A percentile compares a stretch with the other conserved stretches of the same genome.
Evolutionary conservation across 2,797 vertebrate genomes (phyloP).

Genomic region (Vireo griseus): DNA sequence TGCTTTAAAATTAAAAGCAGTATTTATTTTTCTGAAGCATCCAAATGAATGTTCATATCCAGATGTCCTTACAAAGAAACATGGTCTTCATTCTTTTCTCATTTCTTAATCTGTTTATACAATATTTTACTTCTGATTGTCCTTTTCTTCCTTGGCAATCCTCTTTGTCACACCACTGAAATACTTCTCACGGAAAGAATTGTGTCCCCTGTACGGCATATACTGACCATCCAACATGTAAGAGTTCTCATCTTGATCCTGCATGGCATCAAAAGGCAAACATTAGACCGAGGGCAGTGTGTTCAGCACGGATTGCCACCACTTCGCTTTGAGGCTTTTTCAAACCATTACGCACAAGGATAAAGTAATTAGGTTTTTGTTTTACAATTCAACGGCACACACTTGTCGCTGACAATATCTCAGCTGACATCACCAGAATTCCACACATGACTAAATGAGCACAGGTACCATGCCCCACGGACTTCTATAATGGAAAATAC

Average conservation of each 20-base stretch:
- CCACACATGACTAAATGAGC: not conserved
- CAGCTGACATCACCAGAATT: not conserved
- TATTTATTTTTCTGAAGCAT: slow-evolving; percentile 63
- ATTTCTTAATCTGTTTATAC: slow-evolving; percentile 37
- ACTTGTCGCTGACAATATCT: not conserved
- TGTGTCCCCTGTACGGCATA: slow-evolving; percentile 88
- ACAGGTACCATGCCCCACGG: not conserved
- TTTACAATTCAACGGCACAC: not conserved
- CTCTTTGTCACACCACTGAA: slow-evolving; percentile 93
- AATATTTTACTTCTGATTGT: slow-evolving; percentile 68
- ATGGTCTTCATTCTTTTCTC: slow-evolving; percentile 34
- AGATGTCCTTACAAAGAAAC: slow-evolving; percentile 53
- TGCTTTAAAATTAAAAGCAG: slow-evolving; percentile 60
- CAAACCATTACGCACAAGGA: not conserved
- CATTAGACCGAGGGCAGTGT: not conserved
- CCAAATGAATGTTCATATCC: slow-evolving; percentile 51
- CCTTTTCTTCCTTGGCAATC: slow-evolving; percentile 79
- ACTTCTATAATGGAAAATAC: not conserved
- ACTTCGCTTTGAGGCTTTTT: not conserved
- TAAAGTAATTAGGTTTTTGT: not conserved
- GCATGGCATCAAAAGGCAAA: slow-evolving; percentile 51
- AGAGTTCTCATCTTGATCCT: slow-evolving; percentile 82
- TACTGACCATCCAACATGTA: slow-evolving; percentile 76
- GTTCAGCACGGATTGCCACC: accelerated
- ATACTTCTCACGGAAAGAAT: slow-evolving; percentile 96